Evolutionary conservation across 37 sponge, comb jelly and placozoan genomes (phyloP), one percentile per base, ranked within the genome.

Genomic region (Beroe forskalii): DNA sequence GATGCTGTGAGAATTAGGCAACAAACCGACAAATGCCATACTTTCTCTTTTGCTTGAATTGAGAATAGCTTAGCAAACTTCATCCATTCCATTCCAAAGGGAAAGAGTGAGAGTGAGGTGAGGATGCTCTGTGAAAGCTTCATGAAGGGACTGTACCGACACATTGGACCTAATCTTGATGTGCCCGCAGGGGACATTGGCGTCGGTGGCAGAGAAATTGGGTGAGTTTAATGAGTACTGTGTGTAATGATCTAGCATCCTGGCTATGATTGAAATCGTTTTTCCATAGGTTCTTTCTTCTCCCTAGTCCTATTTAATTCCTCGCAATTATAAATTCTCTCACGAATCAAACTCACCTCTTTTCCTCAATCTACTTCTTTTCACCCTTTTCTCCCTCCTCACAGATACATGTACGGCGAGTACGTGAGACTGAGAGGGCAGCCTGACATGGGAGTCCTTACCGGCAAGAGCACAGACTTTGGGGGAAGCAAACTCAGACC

Each of bases 111-210:
- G 6, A 80, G 86, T 20, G 86, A 80, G 22, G 86, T 80, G 48
- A 80, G 86, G 86, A 40, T 80, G 55, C 60, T 80, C n/a, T 80
- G 86, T 42, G 86, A 80, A 25, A 40, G 40, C 60, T 80, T 80
- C 60, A 80, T 80, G 86, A 80, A 80, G 86, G 86, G 86, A 3
- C 86, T 80, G 1, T 80, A 80, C 86, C 36, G 86, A 80, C 44
- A 80, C 60, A 80, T 80, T 44, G 86, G 86, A 44, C 86, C 86
- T 41, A 42, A 80, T 37, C 31, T 80, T 43, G 86, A 80, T 41
- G 86, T 80, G 0, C 86, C 86, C 17, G 86, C 86, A 17, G 86
- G 86, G 2, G 86, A 80, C 33, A 80, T 80, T 42, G 86, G 86
- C 3, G 86, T 80, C 12, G 86, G 86, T n/a, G 86, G 86, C 3